Evolutionary conservation across 2,888 invertebrate genomes (phyloP).

Genomic region (Synanthedon vespiformis): DNA sequence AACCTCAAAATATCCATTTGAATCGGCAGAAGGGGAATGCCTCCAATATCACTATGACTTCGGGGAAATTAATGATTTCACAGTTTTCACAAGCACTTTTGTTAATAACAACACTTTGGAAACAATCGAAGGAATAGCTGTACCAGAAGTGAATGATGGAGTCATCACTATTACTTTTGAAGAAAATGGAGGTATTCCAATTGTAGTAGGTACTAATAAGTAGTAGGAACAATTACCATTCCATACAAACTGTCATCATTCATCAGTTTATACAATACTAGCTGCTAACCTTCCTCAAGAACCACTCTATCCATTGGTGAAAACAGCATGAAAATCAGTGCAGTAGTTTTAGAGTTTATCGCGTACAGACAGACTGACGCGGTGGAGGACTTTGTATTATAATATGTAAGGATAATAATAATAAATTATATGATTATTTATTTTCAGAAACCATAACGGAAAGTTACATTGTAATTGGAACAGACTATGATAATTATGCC

Average conservation of each 20-base stretch:
- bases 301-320: too few relatives aligned
- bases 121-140: slow-evolving; percentile 8
- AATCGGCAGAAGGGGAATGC: slow-evolving; percentile 9
- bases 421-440: not conserved
- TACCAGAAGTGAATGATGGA: slow-evolving; percentile 3
- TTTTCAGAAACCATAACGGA: slow-evolving; percentile 21
- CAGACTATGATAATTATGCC: slow-evolving; percentile 43
- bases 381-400: too few relatives aligned
- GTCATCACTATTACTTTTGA: slow-evolving; percentile 4
- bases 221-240: too few relatives aligned
- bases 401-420: too few relatives aligned
- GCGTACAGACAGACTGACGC: too few relatives aligned
- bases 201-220: too few relatives aligned
- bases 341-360: too few relatives aligned
- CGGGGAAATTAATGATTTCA: slow-evolving; percentile 1
- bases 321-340: too few relatives aligned
- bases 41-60: slow-evolving; percentile 8
- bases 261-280: too few relatives aligned
- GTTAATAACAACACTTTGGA: slow-evolving; percentile 12
- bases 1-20: slow-evolving; percentile 10
- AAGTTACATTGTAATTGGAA: slow-evolving; percentile 38
- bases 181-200: slow-evolving; percentile 1
- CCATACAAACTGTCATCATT: too few relatives aligned
- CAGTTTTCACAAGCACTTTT: not conserved
- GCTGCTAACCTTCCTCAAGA: too few relatives aligned